These are phyloP conservation scores for Empis livida DNA, from an alignment of 2,888 invertebrate species.

Conservation along the genomic window DNA sequence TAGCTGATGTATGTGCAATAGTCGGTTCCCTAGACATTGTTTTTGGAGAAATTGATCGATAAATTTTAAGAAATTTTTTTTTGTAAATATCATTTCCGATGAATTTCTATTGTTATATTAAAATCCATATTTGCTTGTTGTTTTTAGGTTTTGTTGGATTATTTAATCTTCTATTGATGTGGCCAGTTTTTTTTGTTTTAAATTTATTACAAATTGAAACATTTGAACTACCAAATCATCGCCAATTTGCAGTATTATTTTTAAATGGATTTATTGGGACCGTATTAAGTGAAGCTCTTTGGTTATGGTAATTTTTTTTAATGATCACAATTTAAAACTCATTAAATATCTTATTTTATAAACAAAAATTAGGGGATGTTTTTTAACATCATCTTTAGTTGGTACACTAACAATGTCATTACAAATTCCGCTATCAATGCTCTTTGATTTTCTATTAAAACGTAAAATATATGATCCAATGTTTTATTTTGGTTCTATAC, in stretches of 20 bases:
- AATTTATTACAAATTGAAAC: slow-evolving; percentile 71
- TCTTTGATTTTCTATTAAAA: slow-evolving; percentile 66
- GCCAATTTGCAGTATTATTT: slow-evolving; percentile 66
- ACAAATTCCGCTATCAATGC: slow-evolving; percentile 79
- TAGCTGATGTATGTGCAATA: slow-evolving; percentile 70
- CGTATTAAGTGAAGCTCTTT: slow-evolving; percentile 79
- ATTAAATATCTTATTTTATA: neutral
- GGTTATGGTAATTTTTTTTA: slow-evolving; percentile 67
- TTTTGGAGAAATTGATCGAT: slow-evolving; percentile 50
- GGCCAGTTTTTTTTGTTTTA: slow-evolving; percentile 80
- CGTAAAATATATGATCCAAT: slow-evolving; percentile 51
- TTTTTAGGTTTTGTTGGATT: slow-evolving; percentile 84
- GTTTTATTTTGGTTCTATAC: slow-evolving; percentile 67
- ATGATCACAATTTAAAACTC: neutral
- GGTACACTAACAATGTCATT: slow-evolving; percentile 78
- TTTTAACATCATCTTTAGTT: slow-evolving; percentile 80
- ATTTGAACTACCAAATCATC: slow-evolving; percentile 72
- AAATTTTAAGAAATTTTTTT: too few relatives aligned
- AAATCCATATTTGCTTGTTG: too few relatives aligned
- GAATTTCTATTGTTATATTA: too few relatives aligned
- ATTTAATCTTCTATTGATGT: slow-evolving; percentile 73
- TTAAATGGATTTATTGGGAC: slow-evolving; percentile 85
- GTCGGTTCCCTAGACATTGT: slow-evolving; percentile 55
- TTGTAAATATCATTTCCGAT: too few relatives aligned
- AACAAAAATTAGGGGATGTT: slow-evolving; percentile 61